These are phyloP conservation scores for Catocala fraxini DNA, from an alignment of 2,888 invertebrate genomes.

Conservation along the genomic window DNA sequence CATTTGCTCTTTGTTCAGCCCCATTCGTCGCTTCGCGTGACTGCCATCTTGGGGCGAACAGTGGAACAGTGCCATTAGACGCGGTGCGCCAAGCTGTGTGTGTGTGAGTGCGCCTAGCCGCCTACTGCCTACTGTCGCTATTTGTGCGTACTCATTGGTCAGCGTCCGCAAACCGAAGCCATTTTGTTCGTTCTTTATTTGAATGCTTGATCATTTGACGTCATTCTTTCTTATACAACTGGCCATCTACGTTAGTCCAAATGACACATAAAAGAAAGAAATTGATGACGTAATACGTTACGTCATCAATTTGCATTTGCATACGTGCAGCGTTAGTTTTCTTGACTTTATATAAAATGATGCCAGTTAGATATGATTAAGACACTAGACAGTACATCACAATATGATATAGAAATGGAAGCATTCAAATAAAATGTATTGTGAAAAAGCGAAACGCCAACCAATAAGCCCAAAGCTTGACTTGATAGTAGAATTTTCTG, in stretches of 20 bases:
- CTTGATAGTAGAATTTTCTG: constrained; percentile 4
- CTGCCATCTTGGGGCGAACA: constrained; percentile 84
- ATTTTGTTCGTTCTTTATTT: constrained; percentile 22
- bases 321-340: not conserved
- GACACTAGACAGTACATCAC: constrained; percentile 10
- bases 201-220: constrained; percentile 24
- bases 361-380: constrained; percentile 7
- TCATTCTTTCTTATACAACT: too few relatives aligned
- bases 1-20: constrained; percentile 87
- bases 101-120: constrained; percentile 38
- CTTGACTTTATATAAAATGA: constrained; percentile 1
- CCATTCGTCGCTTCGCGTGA: constrained; percentile 87
- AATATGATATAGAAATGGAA: constrained; percentile 20
- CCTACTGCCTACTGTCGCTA: constrained; percentile 13
- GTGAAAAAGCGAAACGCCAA: constrained; percentile 46
- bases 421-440: constrained; percentile 39
- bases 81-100: constrained; percentile 67
- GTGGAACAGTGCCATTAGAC: constrained; percentile 80
- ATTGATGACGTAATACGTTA: too few relatives aligned
- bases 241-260: too few relatives aligned
- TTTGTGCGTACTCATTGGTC: constrained; percentile 45
- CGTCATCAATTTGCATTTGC: too few relatives aligned
- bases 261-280: not conserved
- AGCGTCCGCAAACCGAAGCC: constrained; percentile 27
- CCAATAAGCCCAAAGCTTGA: constrained; percentile 51